phyloP scores from a whole-genome alignment of 2,888 invertebrate species.

The Harmothoe impar region DNA sequence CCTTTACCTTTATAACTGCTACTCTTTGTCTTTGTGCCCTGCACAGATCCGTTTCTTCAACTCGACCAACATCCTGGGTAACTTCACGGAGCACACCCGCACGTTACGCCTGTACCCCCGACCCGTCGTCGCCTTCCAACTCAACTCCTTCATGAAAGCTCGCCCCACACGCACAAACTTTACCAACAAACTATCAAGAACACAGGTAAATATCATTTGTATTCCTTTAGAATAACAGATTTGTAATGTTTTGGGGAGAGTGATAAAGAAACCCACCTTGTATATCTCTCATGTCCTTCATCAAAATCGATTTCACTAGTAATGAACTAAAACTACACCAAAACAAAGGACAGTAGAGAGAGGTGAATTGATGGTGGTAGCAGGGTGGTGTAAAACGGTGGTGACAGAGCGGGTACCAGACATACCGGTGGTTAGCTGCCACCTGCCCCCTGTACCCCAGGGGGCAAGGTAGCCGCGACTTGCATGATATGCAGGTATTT shows the following conservation, averaged over 20 bases:
- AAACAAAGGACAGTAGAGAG: too few relatives aligned
- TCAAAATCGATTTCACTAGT: too few relatives aligned
- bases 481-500: background rate
- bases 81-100: constrained; percentile 98
- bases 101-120: constrained; percentile 97
- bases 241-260: too few relatives aligned
- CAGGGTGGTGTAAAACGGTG: too few relatives aligned
- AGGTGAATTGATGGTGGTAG: too few relatives aligned
- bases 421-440: background rate
- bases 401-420: too few relatives aligned
- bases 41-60: constrained; percentile 96
- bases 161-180: constrained; percentile 94
- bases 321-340: too few relatives aligned
- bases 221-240: background rate
- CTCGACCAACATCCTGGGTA: constrained; percentile 97
- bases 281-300: too few relatives aligned
- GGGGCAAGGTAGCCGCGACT: background rate
- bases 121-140: constrained; percentile 99
- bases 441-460: background rate
- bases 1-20: too few relatives aligned
- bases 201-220: constrained; percentile 87
- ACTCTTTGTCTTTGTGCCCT: constrained; percentile 70
- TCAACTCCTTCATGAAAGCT: constrained; percentile 97
- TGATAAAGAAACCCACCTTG: too few relatives aligned
- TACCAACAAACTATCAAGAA: constrained; percentile 94